Percentiles rank a stretch among this genome's conserved stretches.
Evolutionary conservation across 2,888 invertebrate genomes (phyloP).

Genomic region (Catocala sponsa): DNA sequence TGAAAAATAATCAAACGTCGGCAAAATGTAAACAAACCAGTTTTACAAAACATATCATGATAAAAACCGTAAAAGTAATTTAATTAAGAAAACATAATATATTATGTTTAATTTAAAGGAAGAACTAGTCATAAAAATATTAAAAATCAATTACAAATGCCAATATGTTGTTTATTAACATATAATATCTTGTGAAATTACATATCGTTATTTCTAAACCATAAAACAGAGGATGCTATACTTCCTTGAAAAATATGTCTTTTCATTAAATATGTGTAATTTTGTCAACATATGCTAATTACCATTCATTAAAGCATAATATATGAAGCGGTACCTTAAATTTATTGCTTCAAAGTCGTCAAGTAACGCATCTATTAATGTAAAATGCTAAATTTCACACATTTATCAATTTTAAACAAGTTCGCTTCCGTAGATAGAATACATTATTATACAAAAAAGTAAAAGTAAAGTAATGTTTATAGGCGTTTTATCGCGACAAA

Average conservation of each 20-base stretch:
- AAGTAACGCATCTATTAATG: conserved; percentile 51
- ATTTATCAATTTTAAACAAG: conserved; percentile 55
- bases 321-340: conserved; percentile 41
- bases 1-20: too few species aligned
- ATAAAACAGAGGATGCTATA: conserved; percentile 7
- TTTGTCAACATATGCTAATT: conserved; percentile 49
- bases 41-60: too few species aligned
- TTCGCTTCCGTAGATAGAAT: conserved; percentile 56
- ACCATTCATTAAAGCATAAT: conserved; percentile 31
- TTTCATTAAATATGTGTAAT: conserved; percentile 17
- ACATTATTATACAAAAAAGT: conserved; percentile 41
- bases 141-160: background rate
- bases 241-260: conserved; percentile 12
- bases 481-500: conserved; percentile 45
- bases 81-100: too few species aligned
- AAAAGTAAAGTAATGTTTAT: conserved; percentile 40
- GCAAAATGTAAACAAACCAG: too few species aligned
- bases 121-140: background rate
- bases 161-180: background rate
- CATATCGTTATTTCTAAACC: background rate
- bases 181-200: background rate
- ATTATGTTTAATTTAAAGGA: too few species aligned
- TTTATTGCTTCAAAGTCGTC: conserved; percentile 37
- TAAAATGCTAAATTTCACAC: conserved; percentile 60
- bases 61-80: too few species aligned